phyloP scores from a whole-genome alignment of 2,888 invertebrate species.

The Hemithea aestivaria region DNA sequence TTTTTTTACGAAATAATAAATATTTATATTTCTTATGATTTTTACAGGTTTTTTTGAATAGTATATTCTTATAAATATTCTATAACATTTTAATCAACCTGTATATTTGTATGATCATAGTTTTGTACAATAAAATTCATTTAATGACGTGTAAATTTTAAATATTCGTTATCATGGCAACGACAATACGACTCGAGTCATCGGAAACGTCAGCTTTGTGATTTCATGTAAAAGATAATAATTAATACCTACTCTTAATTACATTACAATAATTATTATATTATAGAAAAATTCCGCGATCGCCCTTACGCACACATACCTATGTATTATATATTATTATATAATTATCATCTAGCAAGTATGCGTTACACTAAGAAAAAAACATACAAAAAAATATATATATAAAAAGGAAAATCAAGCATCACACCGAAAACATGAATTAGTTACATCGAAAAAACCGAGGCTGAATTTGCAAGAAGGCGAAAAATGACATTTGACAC shows the following conservation, averaged over 20 bases:
- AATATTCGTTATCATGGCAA: slow-evolving; percentile 24
- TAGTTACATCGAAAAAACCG: slow-evolving; percentile 55
- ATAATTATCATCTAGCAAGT: slow-evolving; percentile 41
- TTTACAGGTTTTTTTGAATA: no score
- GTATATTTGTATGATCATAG: no score
- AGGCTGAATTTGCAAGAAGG: slow-evolving; percentile 32
- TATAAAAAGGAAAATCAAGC: slow-evolving; percentile 25
- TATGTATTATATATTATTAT: slow-evolving; percentile 30
- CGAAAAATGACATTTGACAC: slow-evolving; percentile 24
- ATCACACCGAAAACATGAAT: slow-evolving; percentile 32
- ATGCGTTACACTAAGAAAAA: slow-evolving; percentile 44
- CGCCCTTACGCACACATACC: slow-evolving; percentile 56
- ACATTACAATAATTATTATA: slow-evolving; percentile 49
- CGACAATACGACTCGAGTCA: slow-evolving; percentile 45
- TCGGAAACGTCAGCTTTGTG: slow-evolving; percentile 63
- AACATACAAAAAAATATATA: slow-evolving; percentile 18
- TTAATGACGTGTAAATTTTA: no score
- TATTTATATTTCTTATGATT: no score
- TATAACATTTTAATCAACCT: no score
- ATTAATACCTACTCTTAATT: slow-evolving; percentile 69
- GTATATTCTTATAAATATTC: no score
- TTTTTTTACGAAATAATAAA: no score
- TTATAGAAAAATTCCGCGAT: slow-evolving; percentile 54
- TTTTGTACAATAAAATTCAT: not conserved
- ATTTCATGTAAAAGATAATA: slow-evolving; percentile 70